Evolutionary conservation across 2,113 vertebrate genomes (phyloP), one percentile per base, ranked within the genome.

Genomic region (Brachyistius frenatus): DNA sequence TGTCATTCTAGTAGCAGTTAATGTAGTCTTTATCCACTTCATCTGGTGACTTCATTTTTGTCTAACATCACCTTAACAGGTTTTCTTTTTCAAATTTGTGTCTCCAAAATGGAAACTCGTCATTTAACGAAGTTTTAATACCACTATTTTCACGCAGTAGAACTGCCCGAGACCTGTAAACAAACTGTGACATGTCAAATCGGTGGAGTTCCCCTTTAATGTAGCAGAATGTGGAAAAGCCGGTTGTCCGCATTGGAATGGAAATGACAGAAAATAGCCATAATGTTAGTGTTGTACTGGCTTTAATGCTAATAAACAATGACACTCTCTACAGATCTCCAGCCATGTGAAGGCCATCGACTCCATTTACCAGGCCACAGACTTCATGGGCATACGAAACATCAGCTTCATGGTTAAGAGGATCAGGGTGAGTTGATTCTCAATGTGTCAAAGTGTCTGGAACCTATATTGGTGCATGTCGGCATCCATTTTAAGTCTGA

Each of bases 371-470:
- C 96, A 98, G 92, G 94, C 89, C 78, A 98, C 98, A 47, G 96
- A 99, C 92, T 99, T 99, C 93, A 93, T 95, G 58, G 98, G 98
- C 70, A 99, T 99, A 73, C 94, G 97, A 78, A 97, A 98, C 90
- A 99, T 99, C 94, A 96, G 96, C 92, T 99, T 99, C 91, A 99
- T 99, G 97, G 98, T 99, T 88, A 99, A 99, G 94, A 94, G 98
- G 84, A 97, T 99, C 83, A 94, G 94, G 91, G 98, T 99, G 91
- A 96, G 97, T 93, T 87, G 30, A 55, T 41, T 73, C 5, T 69
- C 47, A 13, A 7, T 13, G 47, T 23, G 23, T 23, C 35, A 58
- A 14, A 71, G 6, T 11, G 36, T 16, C 7, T 56, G 9, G 14
- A 62, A 73, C 10, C 32, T 44, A 14, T 36, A 46, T 9, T 46